These are phyloP conservation scores for Cephonodes hylas DNA, from an alignment of 2,888 invertebrate genomes.

Conservation along the genomic window DNA sequence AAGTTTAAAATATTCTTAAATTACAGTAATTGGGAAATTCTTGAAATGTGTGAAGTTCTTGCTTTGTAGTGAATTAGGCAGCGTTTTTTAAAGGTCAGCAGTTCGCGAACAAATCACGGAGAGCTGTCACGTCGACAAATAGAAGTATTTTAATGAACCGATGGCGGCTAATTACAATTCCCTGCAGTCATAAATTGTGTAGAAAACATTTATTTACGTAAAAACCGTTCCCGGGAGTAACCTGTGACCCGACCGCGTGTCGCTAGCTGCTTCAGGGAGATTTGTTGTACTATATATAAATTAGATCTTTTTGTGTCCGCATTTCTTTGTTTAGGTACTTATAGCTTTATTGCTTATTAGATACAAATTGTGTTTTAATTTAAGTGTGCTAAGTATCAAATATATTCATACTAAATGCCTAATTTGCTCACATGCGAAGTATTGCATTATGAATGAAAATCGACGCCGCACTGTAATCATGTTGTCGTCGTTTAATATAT, in stretches of 20 bases:
- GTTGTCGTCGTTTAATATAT: too few species aligned
- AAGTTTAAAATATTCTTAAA: not conserved
- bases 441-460: too few species aligned
- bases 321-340: not conserved
- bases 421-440: too few species aligned
- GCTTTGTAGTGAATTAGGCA: not conserved
- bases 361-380: not conserved
- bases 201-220: conserved; percentile 47
- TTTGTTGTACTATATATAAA: conserved; percentile 8
- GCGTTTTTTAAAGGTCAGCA: conserved; percentile 39
- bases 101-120: conserved; percentile 64
- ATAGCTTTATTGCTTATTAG: too few species aligned
- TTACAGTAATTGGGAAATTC: not conserved
- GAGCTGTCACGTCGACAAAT: conserved; percentile 61
- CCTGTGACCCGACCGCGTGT: conserved; percentile 27
- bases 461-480: too few species aligned
- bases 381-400: too few species aligned
- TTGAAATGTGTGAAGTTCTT: not conserved
- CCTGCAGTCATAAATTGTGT: conserved; percentile 54
- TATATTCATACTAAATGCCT: too few species aligned
- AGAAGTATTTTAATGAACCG: conserved; percentile 74
- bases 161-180: conserved; percentile 63
- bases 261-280: conserved; percentile 14
- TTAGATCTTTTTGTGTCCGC: not conserved
- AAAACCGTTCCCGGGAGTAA: conserved; percentile 42